Percentiles rank a stretch among this genome's conserved stretches.
Conservation (phyloP, 2,113 vertebrate species). For the Barnardius zonarius region DNA sequence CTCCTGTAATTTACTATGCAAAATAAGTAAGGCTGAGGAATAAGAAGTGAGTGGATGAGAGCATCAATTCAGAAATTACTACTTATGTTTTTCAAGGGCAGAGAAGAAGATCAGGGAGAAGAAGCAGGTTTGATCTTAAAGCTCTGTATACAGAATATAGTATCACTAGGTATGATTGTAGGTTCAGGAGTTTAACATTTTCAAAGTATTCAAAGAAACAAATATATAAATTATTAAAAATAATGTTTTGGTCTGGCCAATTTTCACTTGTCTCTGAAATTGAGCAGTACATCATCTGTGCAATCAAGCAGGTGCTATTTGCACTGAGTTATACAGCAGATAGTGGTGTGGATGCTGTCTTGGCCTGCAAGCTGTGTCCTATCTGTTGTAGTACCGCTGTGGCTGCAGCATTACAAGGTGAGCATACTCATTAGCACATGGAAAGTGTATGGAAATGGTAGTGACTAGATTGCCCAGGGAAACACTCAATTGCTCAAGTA, state of each 20-base stretch:
- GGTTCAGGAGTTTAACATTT: neutral
- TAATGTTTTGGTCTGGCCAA: neutral
- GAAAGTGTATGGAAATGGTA: neutral
- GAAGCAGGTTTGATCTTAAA: neutral
- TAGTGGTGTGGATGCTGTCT: neutral
- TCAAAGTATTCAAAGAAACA: neutral
- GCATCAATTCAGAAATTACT: neutral
- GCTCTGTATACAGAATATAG: neutral
- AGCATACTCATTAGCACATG: neutral
- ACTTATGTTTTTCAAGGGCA: neutral
- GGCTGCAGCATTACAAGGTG: neutral
- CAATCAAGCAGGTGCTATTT: neutral
- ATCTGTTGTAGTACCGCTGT: accelerated
- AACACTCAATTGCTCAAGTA: neutral
- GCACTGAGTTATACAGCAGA: accelerated
- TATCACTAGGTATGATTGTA: neutral
- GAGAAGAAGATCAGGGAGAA: neutral
- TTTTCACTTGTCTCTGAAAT: neutral
- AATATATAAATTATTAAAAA: neutral
- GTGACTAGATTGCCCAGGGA: neutral
- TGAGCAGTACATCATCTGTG: neutral
- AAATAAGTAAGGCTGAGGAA: neutral
- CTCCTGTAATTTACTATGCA: neutral
- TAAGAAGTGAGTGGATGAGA: neutral
- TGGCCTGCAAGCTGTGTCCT: neutral